Base-by-base conservation (phyloP, 2,888 invertebrate species). In the Lymantria monacha region DNA sequence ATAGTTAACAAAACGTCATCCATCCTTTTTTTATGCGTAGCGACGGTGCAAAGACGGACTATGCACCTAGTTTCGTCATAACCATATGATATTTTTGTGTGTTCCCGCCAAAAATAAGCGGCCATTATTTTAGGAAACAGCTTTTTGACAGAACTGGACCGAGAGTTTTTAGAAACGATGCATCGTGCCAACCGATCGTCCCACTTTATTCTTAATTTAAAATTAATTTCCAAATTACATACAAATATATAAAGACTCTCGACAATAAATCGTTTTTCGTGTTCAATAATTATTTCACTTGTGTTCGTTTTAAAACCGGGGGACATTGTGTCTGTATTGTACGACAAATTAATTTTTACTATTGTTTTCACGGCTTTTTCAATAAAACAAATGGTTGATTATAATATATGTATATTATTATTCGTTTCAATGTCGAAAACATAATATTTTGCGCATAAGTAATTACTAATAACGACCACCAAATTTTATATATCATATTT, bases 111-210 rank as follows among this genome's bases (percentile, higher is more conserved):
- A 84, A 87, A 87, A 89, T 87, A 87, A 80, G 75, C 78, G 65
- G 77, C 75, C 80, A 86, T 85, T 85, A 86, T 74, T 87, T n/a
- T 83, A 79, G 71, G 72, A 74, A 70, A 73, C 71, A 62, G n/a
- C n/a, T 73, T 67, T 83, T 85, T 87, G 87, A 87, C 86, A 87
- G 82, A 87, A 79, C 76, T 83, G 83, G 87, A 84, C 68, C 87
- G 82, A 72, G 72, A 67, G 59, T 55, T 66, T 65, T 80, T 84
- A 84, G 80, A 83, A 83, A 60, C 76, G 62, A 51, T 63, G 56
- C 64, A 55, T 48, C 46, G 43, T 50, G 55, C 55, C 31, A 14
- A 9, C 33, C 57, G 45, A 50, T 46, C 53, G 54, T 49, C 10
- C 41, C 15, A 41, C 59, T 58, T 58, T 63, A 66, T 62, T 47